phyloP scores from a whole-genome alignment of 2,888 invertebrate species.

The Latrodectus elegans region DNA sequence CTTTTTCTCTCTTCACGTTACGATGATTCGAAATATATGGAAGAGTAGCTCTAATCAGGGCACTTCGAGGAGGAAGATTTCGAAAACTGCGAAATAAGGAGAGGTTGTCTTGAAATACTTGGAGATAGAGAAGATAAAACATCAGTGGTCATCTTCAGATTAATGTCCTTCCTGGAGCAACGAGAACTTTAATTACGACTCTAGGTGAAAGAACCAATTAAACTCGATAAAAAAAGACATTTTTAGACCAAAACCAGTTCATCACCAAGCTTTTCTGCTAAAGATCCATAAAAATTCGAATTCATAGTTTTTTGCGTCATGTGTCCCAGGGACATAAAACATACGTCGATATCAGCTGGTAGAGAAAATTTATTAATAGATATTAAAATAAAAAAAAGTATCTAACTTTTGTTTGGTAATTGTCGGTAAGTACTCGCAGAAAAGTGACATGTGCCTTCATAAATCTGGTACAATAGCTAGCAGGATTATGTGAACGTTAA shows the following conservation, averaged over 20 bases:
- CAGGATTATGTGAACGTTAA: too few relatives aligned
- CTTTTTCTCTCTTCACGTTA: too few relatives aligned
- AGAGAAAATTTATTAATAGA: too few relatives aligned
- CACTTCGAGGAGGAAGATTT: neutral
- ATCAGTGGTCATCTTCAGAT: slow-evolving; percentile 22
- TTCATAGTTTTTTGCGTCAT: neutral
- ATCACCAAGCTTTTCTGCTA: neutral
- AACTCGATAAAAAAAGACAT: slow-evolving; percentile 40
- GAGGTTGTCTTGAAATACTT: neutral
- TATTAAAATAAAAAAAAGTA: too few relatives aligned
- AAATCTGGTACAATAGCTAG: too few relatives aligned
- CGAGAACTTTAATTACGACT: slow-evolving; percentile 29
- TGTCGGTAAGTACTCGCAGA: too few relatives aligned
- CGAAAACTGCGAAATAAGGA: slow-evolving; percentile 18
- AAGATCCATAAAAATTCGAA: slow-evolving; percentile 9
- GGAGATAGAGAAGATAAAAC: neutral
- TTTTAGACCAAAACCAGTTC: slow-evolving; percentile 34
- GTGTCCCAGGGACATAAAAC: neutral
- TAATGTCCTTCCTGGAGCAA: slow-evolving; percentile 8
- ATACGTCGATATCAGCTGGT: too few relatives aligned
- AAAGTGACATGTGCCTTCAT: too few relatives aligned
- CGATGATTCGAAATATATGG: too few relatives aligned
- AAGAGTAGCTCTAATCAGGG: too few relatives aligned
- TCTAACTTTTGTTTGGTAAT: too few relatives aligned
- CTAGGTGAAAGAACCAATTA: slow-evolving; percentile 52